Evolutionary conservation across 2,113 vertebrate genomes (phyloP).

Genomic region (Pachycephala philippinensis): DNA sequence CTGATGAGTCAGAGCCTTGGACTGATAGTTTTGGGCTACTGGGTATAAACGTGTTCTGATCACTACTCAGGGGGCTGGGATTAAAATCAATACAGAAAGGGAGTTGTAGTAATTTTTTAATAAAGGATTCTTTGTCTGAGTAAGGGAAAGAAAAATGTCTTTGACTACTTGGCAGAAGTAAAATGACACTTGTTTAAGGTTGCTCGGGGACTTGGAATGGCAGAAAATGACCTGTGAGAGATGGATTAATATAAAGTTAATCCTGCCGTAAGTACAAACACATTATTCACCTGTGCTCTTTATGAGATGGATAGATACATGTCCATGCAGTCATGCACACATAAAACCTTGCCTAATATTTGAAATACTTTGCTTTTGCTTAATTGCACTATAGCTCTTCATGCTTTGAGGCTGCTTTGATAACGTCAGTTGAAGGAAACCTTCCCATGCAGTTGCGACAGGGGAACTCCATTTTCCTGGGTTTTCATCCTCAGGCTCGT

Average conservation of each 20-base stretch:
- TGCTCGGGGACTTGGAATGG: not conserved
- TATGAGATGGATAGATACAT: not conserved
- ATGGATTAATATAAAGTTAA: constrained; percentile 14
- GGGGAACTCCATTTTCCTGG: not conserved
- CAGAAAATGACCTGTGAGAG: constrained; percentile 7
- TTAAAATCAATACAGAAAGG: not conserved
- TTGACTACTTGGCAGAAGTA: not conserved
- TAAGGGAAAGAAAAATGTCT: not conserved
- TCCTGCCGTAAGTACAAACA: not conserved
- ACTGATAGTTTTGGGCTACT: not conserved
- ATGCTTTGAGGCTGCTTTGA: not conserved
- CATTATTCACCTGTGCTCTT: not conserved
- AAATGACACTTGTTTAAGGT: constrained; percentile 23
- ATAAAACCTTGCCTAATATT: not conserved
- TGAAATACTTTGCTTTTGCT: not conserved
- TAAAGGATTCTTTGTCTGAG: not conserved
- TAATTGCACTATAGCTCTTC: not conserved
- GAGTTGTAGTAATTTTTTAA: not conserved
- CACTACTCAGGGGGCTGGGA: not conserved
- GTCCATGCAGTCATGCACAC: not conserved
- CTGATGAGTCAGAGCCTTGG: not conserved
- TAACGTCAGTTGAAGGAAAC: not conserved
- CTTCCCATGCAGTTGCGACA: not conserved
- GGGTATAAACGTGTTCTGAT: not conserved
- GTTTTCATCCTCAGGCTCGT: not conserved